phyloP scores from a whole-genome alignment of 2,113 vertebrate genomes.

The Campylorhamphus procurvoides region DNA sequence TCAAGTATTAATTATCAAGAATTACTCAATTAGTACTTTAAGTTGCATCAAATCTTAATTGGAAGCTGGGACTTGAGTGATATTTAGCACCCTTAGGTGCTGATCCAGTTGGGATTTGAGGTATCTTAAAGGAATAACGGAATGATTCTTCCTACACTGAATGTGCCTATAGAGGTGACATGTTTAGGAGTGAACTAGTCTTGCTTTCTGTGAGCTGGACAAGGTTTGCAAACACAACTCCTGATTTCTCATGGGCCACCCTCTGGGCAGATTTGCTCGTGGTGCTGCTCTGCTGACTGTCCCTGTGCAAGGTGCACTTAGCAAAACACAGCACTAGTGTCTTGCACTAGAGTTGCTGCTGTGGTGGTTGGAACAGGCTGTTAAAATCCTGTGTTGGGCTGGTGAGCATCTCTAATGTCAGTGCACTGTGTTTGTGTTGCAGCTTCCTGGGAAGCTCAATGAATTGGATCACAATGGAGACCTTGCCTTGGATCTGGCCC shows the following conservation, averaged over 20 bases:
- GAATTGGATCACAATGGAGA: conserved; percentile 94
- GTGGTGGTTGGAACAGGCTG: not conserved
- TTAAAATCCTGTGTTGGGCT: not conserved
- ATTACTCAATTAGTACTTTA: not conserved
- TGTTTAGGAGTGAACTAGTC: not conserved
- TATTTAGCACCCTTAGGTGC: not conserved
- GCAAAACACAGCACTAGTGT: not conserved
- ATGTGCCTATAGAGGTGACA: not conserved
- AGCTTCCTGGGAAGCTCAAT: conserved; percentile 93
- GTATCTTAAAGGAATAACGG: not conserved
- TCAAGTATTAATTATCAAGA: not conserved
- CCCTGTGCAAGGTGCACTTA: not conserved
- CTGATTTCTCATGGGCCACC: not conserved
- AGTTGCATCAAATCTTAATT: not conserved
- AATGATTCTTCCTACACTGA: not conserved
- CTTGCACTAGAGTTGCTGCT: not conserved
- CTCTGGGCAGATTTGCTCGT: not conserved
- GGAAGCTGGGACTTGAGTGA: not conserved
- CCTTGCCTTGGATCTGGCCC: conserved; percentile 91
- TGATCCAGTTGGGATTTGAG: not conserved
- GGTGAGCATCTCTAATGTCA: not conserved
- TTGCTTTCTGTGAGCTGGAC: not conserved
- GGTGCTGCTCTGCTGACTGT: not conserved
- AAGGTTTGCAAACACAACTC: not conserved
- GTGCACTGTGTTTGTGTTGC: not conserved